A percentile compares a stretch with the other conserved stretches of the same genome.
Evolutionary conservation across 1,140 invertebrate genomes (phyloP).

Genomic region (Drosophila orena): DNA sequence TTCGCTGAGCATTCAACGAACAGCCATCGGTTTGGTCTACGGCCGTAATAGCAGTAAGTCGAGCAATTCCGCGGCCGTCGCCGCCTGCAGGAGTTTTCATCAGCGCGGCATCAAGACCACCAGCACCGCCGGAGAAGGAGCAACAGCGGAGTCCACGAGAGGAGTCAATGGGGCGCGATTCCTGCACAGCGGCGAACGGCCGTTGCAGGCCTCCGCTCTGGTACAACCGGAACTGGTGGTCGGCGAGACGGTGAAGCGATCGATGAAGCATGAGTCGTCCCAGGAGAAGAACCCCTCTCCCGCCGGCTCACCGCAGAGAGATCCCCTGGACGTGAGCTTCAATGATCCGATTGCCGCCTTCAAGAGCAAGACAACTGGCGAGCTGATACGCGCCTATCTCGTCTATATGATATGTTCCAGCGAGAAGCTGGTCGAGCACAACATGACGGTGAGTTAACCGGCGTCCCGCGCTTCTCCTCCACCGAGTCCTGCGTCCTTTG

Average conservation of each 20-base stretch:
- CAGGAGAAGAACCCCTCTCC: conserved; percentile 10
- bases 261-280: neutral
- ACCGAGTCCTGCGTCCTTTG: conserved; percentile 4
- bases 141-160: neutral
- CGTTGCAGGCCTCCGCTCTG: conserved; percentile 26
- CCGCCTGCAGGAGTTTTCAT: conserved; percentile 22
- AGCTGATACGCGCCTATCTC: conserved; percentile 95
- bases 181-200: conserved; percentile 20
- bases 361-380: conserved; percentile 97
- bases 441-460: conserved; percentile 92
- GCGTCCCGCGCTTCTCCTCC: neutral
- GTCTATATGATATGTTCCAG: conserved; percentile 97
- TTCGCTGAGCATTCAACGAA: conserved; percentile 77
- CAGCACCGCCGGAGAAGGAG: neutral
- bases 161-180: conserved; percentile 14
- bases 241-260: neutral
- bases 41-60: conserved; percentile 48
- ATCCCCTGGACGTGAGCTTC: conserved; percentile 95
- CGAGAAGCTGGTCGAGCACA: conserved; percentile 96
- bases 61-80: conserved; percentile 26
- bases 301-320: conserved; percentile 85
- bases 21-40: conserved; percentile 73
- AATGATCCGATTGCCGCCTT: conserved; percentile 92
- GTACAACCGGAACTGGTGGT: conserved; percentile 11
- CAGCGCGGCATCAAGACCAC: conserved; percentile 27